Percentiles rank a stretch among this genome's conserved stretches.
These are phyloP conservation scores for Ricordea florida DNA, from an alignment of 92 coral and sea anemone species.

Conservation along the genomic window DNA sequence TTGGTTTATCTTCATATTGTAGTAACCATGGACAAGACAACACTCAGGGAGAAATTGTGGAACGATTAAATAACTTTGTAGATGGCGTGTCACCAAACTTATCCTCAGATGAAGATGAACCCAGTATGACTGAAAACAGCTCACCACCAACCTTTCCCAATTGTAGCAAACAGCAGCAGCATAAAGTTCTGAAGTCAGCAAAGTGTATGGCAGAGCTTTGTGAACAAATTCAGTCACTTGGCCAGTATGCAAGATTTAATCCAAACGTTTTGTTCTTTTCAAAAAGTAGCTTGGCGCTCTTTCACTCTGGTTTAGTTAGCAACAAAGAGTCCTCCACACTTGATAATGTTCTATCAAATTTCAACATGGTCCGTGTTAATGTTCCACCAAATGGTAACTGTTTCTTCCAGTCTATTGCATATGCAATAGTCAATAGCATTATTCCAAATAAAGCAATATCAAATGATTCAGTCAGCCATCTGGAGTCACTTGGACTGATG, in stretches of 20 bases:
- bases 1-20: not conserved
- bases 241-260: not conserved
- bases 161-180: not conserved
- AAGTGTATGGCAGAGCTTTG: conserved; percentile 10
- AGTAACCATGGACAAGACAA: not conserved
- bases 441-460: conserved; percentile 13
- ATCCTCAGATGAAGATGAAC: conserved; percentile 23
- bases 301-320: conserved; percentile 13
- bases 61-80: not conserved
- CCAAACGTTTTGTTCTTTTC: conserved; percentile 20
- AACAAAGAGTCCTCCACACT: conserved; percentile 10
- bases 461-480: conserved; percentile 6
- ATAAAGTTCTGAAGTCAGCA: not conserved
- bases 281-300: conserved; percentile 34
- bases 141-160: not conserved
- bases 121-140: not conserved
- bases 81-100: not conserved
- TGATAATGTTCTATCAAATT: conserved; percentile 24
- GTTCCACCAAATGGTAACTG: conserved; percentile 56
- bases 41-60: not conserved
- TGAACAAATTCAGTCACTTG: not conserved
- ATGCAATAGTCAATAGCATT: conserved; percentile 21
- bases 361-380: conserved; percentile 42
- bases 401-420: conserved; percentile 50
- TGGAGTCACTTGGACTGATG: conserved; percentile 9